These are phyloP conservation scores for Aricia artaxerxes DNA, from an alignment of 2,888 invertebrate genomes.

Conservation along the genomic window DNA sequence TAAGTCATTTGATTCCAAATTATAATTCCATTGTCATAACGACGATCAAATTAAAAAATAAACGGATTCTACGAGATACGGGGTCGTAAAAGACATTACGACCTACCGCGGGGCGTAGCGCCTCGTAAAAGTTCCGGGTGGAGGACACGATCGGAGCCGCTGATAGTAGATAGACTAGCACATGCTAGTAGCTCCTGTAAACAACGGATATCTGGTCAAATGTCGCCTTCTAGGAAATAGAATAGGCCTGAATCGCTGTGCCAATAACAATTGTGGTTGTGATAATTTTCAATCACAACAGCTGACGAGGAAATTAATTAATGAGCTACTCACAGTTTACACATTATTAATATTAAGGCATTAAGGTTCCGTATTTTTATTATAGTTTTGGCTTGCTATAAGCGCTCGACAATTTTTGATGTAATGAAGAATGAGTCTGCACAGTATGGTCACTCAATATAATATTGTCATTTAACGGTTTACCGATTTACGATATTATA, in stretches of 20 bases:
- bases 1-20: conserved; percentile 2
- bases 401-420: too few relatives aligned
- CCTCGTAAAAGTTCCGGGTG: conserved; percentile 35
- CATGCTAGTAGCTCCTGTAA: neutral
- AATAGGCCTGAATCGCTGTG: neutral
- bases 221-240: neutral
- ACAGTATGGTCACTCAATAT: too few relatives aligned
- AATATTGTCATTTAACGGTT: too few relatives aligned
- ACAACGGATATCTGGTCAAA: neutral
- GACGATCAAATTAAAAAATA: conserved; percentile 24
- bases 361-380: too few relatives aligned
- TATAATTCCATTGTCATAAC: conserved; percentile 14
- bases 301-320: too few relatives aligned
- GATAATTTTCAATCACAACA: neutral
- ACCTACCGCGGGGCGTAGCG: conserved; percentile 28
- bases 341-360: too few relatives aligned
- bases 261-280: neutral
- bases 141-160: conserved; percentile 42
- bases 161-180: conserved; percentile 34
- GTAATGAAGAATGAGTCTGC: too few relatives aligned
- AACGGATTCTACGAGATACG: conserved; percentile 34
- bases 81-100: conserved; percentile 34
- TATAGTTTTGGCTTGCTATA: too few relatives aligned
- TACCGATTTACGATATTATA: too few relatives aligned
- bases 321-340: too few relatives aligned